A percentile compares a stretch with the other conserved stretches of the same genome.
These are phyloP conservation scores for Sinocyclocheilus maitianheensis DNA, from an alignment of 2,113 vertebrate species.

Conservation along the genomic window DNA sequence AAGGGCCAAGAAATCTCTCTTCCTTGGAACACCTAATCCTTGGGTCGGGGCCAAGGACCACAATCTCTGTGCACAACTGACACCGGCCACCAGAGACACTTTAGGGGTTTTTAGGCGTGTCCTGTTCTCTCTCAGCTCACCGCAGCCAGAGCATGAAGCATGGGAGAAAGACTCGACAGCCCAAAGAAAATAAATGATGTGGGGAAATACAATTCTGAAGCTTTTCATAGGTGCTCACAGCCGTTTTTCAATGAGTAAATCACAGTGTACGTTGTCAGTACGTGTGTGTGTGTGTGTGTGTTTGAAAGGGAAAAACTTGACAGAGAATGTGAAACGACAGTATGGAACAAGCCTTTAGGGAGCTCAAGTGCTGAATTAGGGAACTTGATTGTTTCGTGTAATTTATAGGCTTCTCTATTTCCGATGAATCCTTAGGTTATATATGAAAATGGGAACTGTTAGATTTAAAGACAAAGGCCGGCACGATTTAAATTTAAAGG, in stretches of 20 bases:
- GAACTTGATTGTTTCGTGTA: no score
- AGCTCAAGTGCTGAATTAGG: no score
- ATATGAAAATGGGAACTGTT: no score
- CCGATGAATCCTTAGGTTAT: no score
- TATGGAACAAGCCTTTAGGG: no score
- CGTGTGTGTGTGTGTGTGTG: no score
- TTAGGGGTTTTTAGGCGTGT: conserved; percentile 88
- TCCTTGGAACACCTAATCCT: conserved; percentile 92
- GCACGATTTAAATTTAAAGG: no score
- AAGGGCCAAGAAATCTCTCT: conserved; percentile 79
- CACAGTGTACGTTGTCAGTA: conserved; percentile 62
- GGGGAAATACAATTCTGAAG: conserved; percentile 79
- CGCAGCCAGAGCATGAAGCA: conserved; percentile 83
- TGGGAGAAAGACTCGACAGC: conserved; percentile 72
- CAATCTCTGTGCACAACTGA: conserved; percentile 81
- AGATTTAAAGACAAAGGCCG: no score
- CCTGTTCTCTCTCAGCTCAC: conserved; percentile 82
- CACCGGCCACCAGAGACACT: conserved; percentile 84
- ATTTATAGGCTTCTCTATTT: no score
- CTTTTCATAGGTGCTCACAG: conserved; percentile 84
- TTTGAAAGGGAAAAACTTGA: no score
- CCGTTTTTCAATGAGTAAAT: conserved; percentile 78
- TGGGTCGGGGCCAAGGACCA: conserved; percentile 85
- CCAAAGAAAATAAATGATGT: conserved; percentile 87
- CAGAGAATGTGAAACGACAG: no score